A percentile compares a stretch with the other conserved stretches of the same genome.
phyloP scores from a whole-genome alignment of 2,113 vertebrate species.

The Mesocricetus auratus region DNA sequence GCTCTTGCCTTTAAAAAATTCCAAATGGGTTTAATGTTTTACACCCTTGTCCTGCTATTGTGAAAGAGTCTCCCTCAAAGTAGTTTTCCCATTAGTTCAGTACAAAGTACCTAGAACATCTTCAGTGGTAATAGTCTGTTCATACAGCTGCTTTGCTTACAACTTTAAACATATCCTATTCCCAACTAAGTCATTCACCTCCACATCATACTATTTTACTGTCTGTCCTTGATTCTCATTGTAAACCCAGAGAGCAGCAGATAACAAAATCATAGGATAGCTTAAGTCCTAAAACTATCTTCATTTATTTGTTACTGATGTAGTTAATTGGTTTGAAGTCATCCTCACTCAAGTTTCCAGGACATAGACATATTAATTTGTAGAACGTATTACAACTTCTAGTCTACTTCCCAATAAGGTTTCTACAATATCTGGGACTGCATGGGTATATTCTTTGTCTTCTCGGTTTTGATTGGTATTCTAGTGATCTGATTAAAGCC shows the following conservation, averaged over 20 bases:
- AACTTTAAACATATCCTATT: not conserved
- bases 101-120: not conserved
- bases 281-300: not conserved
- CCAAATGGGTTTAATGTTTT: not conserved
- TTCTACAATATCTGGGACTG: not conserved
- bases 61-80: not conserved
- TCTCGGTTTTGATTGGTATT: not conserved
- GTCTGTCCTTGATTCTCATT: not conserved
- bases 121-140: not conserved
- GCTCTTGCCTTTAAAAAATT: not conserved
- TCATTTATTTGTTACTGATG: not conserved
- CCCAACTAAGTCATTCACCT: too few species aligned
- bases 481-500: not conserved
- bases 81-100: not conserved
- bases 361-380: not conserved
- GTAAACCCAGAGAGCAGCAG: not conserved
- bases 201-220: rapidly evolving
- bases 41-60: too few species aligned
- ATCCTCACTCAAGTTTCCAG: not conserved
- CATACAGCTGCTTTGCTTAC: not conserved
- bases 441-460: not conserved
- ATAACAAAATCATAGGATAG: not conserved
- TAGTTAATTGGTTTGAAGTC: not conserved
- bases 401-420: not conserved
- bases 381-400: not conserved